A percentile compares a stretch with the other conserved stretches of the same genome.
Conservation (phyloP, 2,797 vertebrate genomes). For the Pseudochirops cupreus region DNA sequence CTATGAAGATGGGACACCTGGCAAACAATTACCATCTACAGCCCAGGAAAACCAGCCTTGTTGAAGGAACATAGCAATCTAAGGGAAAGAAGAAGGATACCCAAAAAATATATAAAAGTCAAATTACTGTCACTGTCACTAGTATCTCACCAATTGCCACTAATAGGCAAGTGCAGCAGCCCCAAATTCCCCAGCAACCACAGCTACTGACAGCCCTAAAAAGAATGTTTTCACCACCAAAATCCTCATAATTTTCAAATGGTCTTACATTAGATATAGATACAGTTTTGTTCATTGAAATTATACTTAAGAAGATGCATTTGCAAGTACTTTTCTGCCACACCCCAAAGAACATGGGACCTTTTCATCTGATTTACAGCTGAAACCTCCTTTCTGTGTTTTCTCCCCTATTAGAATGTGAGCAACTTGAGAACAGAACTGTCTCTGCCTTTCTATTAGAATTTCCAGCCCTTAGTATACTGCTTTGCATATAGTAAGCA, state of each 20-base stretch:
- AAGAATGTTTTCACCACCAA: background rate
- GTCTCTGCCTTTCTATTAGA: background rate
- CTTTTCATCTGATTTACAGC: background rate
- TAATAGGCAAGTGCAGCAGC: no score
- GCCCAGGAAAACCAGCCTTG: background rate
- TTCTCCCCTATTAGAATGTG: background rate
- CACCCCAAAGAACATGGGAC: background rate
- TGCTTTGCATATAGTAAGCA: background rate
- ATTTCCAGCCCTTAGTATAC: background rate
- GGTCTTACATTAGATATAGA: background rate
- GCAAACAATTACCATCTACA: background rate
- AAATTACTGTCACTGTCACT: no score
- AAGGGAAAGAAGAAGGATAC: no score
- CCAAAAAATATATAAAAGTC: no score
- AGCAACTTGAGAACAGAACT: no score
- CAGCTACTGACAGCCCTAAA: no score
- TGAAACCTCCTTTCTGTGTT: background rate
- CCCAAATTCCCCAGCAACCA: no score
- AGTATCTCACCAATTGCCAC: no score
- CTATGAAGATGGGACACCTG: background rate
- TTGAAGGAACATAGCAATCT: no score
- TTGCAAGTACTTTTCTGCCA: background rate
- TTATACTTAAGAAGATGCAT: background rate
- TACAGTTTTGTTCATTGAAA: background rate
- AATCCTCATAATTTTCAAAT: background rate